phyloP scores from a whole-genome alignment of 2,797 vertebrate species.

The Trachurus trachurus region DNA sequence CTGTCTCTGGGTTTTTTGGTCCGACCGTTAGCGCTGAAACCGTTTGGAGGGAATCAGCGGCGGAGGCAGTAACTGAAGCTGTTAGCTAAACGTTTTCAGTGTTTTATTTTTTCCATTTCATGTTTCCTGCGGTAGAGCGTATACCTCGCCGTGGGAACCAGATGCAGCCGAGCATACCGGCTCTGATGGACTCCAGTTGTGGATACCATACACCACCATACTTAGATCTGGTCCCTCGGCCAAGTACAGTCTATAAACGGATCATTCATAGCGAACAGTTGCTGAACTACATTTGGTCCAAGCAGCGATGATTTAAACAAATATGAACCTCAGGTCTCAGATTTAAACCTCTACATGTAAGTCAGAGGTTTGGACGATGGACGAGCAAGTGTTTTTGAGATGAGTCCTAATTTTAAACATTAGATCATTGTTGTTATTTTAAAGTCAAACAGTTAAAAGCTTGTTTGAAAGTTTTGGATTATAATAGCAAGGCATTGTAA shows the following conservation, averaged over 20 bases:
- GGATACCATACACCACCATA: neutral
- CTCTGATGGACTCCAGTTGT: neutral
- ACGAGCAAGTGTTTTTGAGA: neutral
- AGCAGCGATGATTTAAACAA: neutral
- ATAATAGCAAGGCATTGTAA: too few relatives aligned
- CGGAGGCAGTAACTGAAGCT: slow-evolving; percentile 14
- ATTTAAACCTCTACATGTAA: too few relatives aligned
- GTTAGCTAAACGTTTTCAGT: slow-evolving; percentile 22
- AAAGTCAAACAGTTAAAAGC: too few relatives aligned
- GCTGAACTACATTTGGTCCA: neutral
- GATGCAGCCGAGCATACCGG: slow-evolving; percentile 19
- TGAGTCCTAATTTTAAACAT: neutral
- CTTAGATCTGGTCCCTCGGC: neutral
- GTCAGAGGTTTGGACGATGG: neutral
- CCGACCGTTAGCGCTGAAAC: neutral
- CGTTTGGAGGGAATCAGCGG: neutral
- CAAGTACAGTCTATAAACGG: too few relatives aligned
- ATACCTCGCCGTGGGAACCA: neutral
- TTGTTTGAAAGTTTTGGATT: too few relatives aligned
- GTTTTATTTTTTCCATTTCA: slow-evolving; percentile 27
- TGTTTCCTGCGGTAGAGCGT: neutral
- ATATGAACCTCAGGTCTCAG: neutral
- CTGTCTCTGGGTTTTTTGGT: slow-evolving; percentile 15
- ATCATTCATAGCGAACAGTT: too few relatives aligned
- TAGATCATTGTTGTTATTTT: too few relatives aligned